Evolutionary conservation across 2,113 vertebrate species (phyloP), one percentile per base, ranked within the genome.

Genomic region (Crotalus horridus): DNA sequence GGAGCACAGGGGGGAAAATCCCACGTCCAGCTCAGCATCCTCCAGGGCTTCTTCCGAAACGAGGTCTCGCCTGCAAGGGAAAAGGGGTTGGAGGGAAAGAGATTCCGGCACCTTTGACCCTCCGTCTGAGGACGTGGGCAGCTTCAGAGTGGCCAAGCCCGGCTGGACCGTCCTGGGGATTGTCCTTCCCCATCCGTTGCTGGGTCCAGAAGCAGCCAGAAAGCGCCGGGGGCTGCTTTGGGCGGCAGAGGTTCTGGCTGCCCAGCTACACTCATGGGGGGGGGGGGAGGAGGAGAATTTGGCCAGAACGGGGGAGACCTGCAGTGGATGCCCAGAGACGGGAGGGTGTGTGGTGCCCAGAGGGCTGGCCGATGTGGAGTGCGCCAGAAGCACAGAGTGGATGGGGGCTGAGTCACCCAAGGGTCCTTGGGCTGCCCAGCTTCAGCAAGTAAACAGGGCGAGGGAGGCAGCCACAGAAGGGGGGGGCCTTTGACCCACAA

Each of bases 11-110:
- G 95, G 94, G 81, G 92, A 90, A 4, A 97, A 95, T 1, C 97
- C 97, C 61, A 95, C 1, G 39, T 97, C 94, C 94, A 95, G 96
- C 81, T 95, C 93, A 1, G 61, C 12, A 24, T 94, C 94, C 33
- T 94, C 95, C 59, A 61, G 26, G 1, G 95, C 93, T 21, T 89
- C 81, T 61, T 94, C 20, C 53, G 93, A 13, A 48, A 0, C 48
- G 89, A 89, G 6, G 23, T 94, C 94, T 96, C 96, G 94, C 55
- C 97, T 97, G 94, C 26, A 95, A 96, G 10, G 90, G 91, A 43
- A 1, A 96, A 95, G 33, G 74, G 0, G 6, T 3, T 17, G 15
- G 6, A 39, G 24, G 23, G 17, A 13, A 17, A 24, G 56, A 3
- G 21, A 21, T 21, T 0, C 55, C 20, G 21, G 48, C 48, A 48